A percentile compares a stretch with the other conserved stretches of the same genome.
Evolutionary conservation across 2,888 invertebrate species (phyloP).

Genomic region (Lasioglossum villosulum): DNA sequence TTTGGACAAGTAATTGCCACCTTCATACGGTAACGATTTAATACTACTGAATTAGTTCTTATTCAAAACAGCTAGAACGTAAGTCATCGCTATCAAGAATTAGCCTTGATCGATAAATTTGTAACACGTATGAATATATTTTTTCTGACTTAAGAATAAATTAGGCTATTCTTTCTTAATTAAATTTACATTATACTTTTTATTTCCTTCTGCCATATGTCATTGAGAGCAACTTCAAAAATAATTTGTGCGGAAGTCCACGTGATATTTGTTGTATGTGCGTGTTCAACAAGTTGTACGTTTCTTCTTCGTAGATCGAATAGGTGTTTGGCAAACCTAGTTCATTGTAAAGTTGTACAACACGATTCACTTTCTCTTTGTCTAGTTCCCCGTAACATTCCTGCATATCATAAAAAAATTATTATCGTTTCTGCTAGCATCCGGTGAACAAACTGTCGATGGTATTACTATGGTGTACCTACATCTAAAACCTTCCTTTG

Average conservation of each 20-base stretch:
- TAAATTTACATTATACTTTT: slow-evolving; percentile 82
- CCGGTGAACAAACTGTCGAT: background rate
- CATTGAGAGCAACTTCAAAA: slow-evolving; percentile 92
- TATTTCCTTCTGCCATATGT: slow-evolving; percentile 91
- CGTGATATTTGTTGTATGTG: slow-evolving; percentile 94
- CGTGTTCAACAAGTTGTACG: slow-evolving; percentile 91
- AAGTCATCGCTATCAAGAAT: background rate
- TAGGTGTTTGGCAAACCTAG: slow-evolving; percentile 91
- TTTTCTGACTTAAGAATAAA: slow-evolving; percentile 4
- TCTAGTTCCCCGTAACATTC: slow-evolving; percentile 91
- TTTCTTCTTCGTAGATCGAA: slow-evolving; percentile 93
- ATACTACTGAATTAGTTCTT: background rate
- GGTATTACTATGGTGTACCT: slow-evolving; percentile 37
- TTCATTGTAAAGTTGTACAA: slow-evolving; percentile 92
- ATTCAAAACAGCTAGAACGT: slow-evolving; percentile 3
- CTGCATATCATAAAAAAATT: slow-evolving; percentile 69
- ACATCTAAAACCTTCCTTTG: slow-evolving; percentile 90
- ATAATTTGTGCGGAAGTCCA: slow-evolving; percentile 92
- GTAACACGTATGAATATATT: background rate
- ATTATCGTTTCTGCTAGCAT: background rate
- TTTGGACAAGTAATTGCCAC: slow-evolving; percentile 19
- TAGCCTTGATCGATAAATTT: background rate
- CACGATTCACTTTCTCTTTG: slow-evolving; percentile 88
- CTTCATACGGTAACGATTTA: background rate
- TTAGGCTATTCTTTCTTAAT: slow-evolving; percentile 80